Evolutionary conservation across 2,888 invertebrate genomes (phyloP).

Genomic region (Epsilonema sp.): DNA sequence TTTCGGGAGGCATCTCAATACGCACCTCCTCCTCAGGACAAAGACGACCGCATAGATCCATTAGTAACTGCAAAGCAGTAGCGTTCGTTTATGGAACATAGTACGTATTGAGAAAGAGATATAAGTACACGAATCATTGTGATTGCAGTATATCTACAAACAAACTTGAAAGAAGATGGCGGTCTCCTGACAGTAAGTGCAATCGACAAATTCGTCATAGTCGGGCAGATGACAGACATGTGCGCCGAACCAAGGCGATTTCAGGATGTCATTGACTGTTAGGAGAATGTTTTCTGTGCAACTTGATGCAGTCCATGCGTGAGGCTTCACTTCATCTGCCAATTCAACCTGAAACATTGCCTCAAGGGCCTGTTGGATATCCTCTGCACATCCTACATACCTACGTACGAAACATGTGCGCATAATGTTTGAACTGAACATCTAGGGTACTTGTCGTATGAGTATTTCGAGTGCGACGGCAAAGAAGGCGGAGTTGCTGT

Average conservation of each 20-base stretch:
- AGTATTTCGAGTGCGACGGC: conserved; percentile 86
- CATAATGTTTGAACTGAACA: too few species aligned
- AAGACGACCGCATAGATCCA: conserved; percentile 27
- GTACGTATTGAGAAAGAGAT: too few species aligned
- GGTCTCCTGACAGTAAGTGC: conserved; percentile 73
- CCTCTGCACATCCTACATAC: too few species aligned
- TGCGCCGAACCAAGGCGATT: conserved; percentile 49
- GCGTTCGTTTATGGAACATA: too few species aligned
- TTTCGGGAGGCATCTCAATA: conserved; percentile 12
- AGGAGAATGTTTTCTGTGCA: conserved; percentile 4
- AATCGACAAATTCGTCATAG: conserved; percentile 43
- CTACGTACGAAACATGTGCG: too few species aligned
- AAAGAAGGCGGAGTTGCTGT: conserved; percentile 65
- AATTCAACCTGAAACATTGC: conserved; percentile 55
- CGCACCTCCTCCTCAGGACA: conserved; percentile 19
- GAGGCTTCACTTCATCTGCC: conserved; percentile 59
- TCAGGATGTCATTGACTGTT: conserved; percentile 42
- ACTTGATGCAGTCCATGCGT: conserved; percentile 38
- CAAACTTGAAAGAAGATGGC: conserved; percentile 80
- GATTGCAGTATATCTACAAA: too few species aligned
- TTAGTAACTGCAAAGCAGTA: conserved; percentile 17
- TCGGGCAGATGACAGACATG: conserved; percentile 36
- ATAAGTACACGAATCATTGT: too few species aligned
- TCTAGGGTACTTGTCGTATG: conserved; percentile 83
- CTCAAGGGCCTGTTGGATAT: too few species aligned